These are phyloP conservation scores for Ormyrus rosae DNA, from an alignment of 2,888 invertebrate genomes.

Conservation along the genomic window DNA sequence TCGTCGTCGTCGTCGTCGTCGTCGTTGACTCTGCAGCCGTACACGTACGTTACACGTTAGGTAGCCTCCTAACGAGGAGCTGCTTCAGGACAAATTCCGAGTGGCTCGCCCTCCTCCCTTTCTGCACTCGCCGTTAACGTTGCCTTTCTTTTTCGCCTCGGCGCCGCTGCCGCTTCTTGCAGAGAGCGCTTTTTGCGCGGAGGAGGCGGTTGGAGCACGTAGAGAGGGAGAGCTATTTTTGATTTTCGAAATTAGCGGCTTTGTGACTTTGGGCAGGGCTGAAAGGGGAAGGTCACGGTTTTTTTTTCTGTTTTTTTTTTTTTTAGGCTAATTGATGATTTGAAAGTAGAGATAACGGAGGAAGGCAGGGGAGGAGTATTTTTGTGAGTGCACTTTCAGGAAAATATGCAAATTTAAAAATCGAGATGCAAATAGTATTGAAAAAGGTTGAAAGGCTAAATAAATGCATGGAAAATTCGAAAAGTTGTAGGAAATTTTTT, in stretches of 20 bases:
- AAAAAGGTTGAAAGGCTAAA: too few relatives aligned
- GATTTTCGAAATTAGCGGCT: not conserved
- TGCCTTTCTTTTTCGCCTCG: conserved; percentile 4
- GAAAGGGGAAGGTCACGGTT: not conserved
- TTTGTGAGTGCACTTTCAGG: too few relatives aligned
- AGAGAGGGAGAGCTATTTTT: not conserved
- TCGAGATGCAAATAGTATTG: too few relatives aligned
- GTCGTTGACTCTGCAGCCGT: not conserved
- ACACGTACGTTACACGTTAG: conserved; percentile 20
- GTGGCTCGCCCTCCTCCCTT: conserved; percentile 30
- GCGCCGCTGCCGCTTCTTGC: not conserved
- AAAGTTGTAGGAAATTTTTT: too few relatives aligned
- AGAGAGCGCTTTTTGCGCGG: not conserved
- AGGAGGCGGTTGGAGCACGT: not conserved
- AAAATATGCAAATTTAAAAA: too few relatives aligned
- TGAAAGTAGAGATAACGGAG: too few relatives aligned
- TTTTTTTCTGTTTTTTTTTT: too few relatives aligned
- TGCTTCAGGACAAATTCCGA: conserved; percentile 69
- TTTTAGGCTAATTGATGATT: too few relatives aligned
- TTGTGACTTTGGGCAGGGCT: not conserved
- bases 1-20: conserved; percentile 21
- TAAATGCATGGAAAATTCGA: too few relatives aligned
- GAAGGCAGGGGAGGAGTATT: too few relatives aligned
- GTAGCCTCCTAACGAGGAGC: conserved; percentile 65
- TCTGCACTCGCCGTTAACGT: conserved; percentile 42